phyloP scores from a whole-genome alignment of 2,888 invertebrate species.

The Bellardia pandia region DNA sequence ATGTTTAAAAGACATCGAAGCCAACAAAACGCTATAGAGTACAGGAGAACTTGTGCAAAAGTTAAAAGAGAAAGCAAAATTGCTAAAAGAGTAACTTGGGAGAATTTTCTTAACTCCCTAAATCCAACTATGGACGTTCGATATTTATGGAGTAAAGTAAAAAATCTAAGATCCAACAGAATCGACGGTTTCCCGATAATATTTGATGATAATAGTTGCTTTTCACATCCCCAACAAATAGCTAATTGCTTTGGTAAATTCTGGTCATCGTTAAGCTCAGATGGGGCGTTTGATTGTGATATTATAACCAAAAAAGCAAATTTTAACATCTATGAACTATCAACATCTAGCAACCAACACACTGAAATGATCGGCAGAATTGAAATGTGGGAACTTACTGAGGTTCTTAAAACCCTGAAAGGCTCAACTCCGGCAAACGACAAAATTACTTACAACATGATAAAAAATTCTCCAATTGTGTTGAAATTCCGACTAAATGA shows the following conservation, averaged over 20 bases:
- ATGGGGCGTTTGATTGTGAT: neutral
- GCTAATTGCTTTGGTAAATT: no score
- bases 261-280: no score
- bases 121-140: slow-evolving; percentile 53
- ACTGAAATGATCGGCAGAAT: neutral
- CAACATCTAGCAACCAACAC: neutral
- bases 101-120: slow-evolving; percentile 29
- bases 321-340: neutral
- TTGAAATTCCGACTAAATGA: neutral
- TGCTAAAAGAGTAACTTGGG: slow-evolving; percentile 47
- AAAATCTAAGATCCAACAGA: neutral
- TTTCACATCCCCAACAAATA: slow-evolving; percentile 21
- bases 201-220: neutral
- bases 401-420: neutral
- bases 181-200: slow-evolving; percentile 8
- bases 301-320: no score
- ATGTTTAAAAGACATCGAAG: slow-evolving; percentile 11
- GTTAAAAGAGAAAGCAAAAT: slow-evolving; percentile 40
- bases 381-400: neutral
- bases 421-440: neutral
- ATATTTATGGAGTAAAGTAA: slow-evolving; percentile 38
- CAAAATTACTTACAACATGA: slow-evolving; percentile 30
- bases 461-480: neutral
- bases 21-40: neutral
- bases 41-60: slow-evolving; percentile 1